Evolutionary conservation across 1,140 invertebrate genomes (phyloP).

Genomic region (Aethina tumida): DNA sequence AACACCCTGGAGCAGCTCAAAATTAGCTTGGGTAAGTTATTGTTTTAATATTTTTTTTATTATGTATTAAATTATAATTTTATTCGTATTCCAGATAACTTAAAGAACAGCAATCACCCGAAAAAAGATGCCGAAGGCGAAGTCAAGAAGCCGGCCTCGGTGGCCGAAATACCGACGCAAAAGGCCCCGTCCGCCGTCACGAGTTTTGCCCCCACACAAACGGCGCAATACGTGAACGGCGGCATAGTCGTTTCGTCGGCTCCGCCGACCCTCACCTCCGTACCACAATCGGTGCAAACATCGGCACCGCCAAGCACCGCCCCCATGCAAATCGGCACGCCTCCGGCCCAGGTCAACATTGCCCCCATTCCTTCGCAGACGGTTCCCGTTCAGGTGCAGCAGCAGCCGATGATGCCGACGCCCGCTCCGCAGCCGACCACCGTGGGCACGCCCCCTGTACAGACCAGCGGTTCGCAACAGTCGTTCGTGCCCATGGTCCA

Average conservation of each 20-base stretch:
- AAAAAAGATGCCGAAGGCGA: constrained; percentile 28
- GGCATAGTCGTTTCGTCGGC: neutral
- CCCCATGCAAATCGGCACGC: neutral
- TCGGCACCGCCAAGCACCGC: neutral
- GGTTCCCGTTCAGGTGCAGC: constrained; percentile 1
- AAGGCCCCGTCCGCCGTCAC: neutral
- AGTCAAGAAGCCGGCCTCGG: constrained; percentile 17
- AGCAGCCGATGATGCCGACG: constrained; percentile 5
- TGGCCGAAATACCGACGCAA: neutral
- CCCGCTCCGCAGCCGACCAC: neutral
- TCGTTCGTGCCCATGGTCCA: neutral
- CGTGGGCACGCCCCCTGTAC: neutral
- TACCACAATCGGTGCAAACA: too few relatives aligned
- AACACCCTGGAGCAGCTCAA: constrained; percentile 44
- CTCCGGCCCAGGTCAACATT: neutral
- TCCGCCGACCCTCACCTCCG: neutral
- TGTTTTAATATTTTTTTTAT: too few relatives aligned
- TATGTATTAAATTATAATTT: too few relatives aligned
- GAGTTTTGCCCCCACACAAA: neutral
- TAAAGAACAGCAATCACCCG: constrained; percentile 38
- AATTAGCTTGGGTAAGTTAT: constrained; percentile 44
- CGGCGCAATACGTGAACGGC: neutral
- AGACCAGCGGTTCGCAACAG: neutral
- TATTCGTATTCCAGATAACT: too few relatives aligned
- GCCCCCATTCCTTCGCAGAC: neutral